These are phyloP conservation scores for Oncorhynchus kisutch DNA, from an alignment of 2,113 vertebrate species.

Conservation along the genomic window DNA sequence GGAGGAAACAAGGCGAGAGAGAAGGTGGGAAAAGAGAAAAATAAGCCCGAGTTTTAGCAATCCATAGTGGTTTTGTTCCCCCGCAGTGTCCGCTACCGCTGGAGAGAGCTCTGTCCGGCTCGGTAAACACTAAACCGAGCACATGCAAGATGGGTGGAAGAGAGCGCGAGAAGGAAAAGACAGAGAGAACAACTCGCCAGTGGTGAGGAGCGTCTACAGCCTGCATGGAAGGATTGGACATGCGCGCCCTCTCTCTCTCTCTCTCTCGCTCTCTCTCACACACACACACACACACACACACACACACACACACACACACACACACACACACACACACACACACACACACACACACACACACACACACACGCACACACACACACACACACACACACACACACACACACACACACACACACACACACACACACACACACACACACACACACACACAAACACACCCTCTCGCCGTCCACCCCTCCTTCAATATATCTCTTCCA, in stretches of 20 bases:
- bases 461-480: too few species aligned
- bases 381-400: neutral
- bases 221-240: constrained; percentile 81
- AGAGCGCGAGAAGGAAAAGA: constrained; percentile 4
- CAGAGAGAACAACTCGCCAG: constrained; percentile 67
- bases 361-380: too few species aligned
- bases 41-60: constrained; percentile 61
- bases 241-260: constrained; percentile 73
- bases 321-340: too few species aligned
- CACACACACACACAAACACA: too few species aligned
- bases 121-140: constrained; percentile 67
- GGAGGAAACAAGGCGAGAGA: constrained; percentile 52
- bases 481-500: neutral
- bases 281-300: neutral
- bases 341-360: too few species aligned
- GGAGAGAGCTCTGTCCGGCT: constrained; percentile 80
- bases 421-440: too few species aligned
- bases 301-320: neutral
- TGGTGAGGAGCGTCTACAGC: constrained; percentile 76
- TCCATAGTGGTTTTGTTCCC: constrained; percentile 78
- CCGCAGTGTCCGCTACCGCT: constrained; percentile 88
- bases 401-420: too few species aligned
- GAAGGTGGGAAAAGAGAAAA: constrained; percentile 26
- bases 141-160: constrained; percentile 83
- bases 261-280: constrained; percentile 18